These are phyloP conservation scores for Ypsolopha sequella DNA, from an alignment of 2,888 invertebrate genomes.

Conservation along the genomic window DNA sequence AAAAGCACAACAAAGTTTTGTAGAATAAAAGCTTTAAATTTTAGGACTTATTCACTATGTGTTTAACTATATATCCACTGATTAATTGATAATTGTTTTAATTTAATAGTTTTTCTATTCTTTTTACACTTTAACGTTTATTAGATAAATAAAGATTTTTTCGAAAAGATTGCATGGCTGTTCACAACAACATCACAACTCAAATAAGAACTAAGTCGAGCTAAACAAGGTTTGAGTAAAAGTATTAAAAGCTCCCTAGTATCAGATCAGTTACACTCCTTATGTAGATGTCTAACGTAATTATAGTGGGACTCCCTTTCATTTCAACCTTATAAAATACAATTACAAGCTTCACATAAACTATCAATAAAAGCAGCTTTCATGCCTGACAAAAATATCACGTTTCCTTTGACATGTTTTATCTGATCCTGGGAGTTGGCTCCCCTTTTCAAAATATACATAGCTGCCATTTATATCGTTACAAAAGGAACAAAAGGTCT, in stretches of 20 bases:
- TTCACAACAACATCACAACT: too few species aligned
- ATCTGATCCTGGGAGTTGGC: conserved; percentile 49
- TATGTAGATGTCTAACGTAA: conserved; percentile 2
- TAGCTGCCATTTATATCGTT: conserved; percentile 44
- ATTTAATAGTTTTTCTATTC: too few species aligned
- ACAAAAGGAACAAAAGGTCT: conserved; percentile 60
- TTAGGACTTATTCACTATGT: too few species aligned
- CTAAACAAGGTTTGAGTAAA: neutral
- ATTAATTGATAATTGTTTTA: too few species aligned
- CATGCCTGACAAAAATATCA: conserved; percentile 54
- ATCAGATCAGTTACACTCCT: neutral
- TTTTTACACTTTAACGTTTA: too few species aligned
- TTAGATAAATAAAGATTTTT: too few species aligned
- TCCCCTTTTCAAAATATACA: conserved; percentile 48
- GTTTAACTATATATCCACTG: too few species aligned
- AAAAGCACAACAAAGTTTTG: too few species aligned
- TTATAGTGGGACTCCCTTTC: neutral
- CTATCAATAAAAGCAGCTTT: conserved; percentile 43
- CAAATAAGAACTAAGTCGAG: too few species aligned
- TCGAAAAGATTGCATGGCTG: too few species aligned
- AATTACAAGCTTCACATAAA: conserved; percentile 17
- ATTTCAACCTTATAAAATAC: neutral
- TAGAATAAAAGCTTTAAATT: too few species aligned
- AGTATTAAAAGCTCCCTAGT: too few species aligned
- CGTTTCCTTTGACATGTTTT: conserved; percentile 40